Evolutionary conservation across 2,113 vertebrate genomes (phyloP).

Genomic region (Gila orcuttii): DNA sequence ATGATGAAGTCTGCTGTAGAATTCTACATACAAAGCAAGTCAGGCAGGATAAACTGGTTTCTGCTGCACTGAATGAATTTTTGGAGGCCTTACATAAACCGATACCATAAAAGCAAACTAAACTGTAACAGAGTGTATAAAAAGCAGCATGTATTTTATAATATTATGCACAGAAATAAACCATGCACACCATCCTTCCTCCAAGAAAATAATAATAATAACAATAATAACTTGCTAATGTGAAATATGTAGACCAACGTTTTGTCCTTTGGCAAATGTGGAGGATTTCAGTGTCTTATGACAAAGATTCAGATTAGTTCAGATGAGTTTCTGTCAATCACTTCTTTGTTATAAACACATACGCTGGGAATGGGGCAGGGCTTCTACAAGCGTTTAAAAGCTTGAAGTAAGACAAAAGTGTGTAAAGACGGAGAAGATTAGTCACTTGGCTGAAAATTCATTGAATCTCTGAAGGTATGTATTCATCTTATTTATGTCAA

Average conservation of each 20-base stretch:
- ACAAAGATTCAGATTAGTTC: not conserved
- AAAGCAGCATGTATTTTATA: not conserved
- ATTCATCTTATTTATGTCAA: not conserved
- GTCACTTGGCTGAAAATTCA: not conserved
- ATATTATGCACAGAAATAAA: not conserved
- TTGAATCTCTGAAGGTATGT: not conserved
- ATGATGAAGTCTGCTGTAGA: not conserved
- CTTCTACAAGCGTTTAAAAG: not conserved
- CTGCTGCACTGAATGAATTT: not conserved
- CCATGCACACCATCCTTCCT: not conserved
- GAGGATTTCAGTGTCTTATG: not conserved
- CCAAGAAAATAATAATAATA: not conserved
- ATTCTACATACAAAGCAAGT: not conserved
- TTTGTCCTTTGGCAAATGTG: not conserved
- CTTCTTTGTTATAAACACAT: not conserved
- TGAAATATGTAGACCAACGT: not conserved
- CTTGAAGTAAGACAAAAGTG: not conserved
- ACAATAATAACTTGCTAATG: not conserved
- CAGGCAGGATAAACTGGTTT: not conserved
- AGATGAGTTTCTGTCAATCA: constrained; percentile 1
- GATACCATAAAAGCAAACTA: not conserved
- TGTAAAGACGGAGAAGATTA: not conserved
- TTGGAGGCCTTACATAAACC: not conserved
- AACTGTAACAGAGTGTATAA: not conserved
- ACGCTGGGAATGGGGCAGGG: not conserved